Evolutionary conservation across 2,113 vertebrate species (phyloP), one percentile per base, ranked within the genome.

Genomic region (Limnothrissa miodon): DNA sequence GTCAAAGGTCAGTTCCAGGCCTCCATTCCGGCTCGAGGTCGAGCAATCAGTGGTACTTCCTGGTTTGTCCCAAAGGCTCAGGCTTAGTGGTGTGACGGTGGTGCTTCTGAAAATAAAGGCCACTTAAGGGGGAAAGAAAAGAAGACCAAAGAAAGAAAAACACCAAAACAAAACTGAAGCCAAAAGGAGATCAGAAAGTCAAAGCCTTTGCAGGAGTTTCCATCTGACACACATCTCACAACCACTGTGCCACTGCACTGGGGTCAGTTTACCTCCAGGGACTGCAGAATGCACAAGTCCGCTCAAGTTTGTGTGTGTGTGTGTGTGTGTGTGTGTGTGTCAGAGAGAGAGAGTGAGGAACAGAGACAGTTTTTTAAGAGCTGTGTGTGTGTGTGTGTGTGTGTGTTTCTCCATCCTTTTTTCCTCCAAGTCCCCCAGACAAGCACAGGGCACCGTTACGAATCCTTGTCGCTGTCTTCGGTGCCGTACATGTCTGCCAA

Each of bases 401-500:
- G 4, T 56, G 21, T 56, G 1, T 56, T 23, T 56, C 21, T 19
- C 21, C 3, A 21, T 6, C 51, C 19, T 19, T 56, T 56, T 21
- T 21, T 56, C 51, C 51, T 56, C 51, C 51, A 53, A 53, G 51
- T 23, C 51, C 19, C 17, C 15, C 15, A 17, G 46, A 0, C 51
- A 21, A 4, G 0, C 51, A 21, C 2, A 80, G 36, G 53, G 56
- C 83, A 86, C 36, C 21, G 91, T 96, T 96, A 98, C 86, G 96
- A 97, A 92, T 97, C 96, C 87, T 93, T 94, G 93, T 97, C 97
- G 82, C 97, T 97, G 93, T 97, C 97, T 83, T 93, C 95, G 6
- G 95, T 91, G 0, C 97, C 97, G 33, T 99, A 99, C 98, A 99
- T 95, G 87, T 98, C 98, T 0, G 98, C 97, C 70, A 99, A 95